Evolutionary conservation across 2,113 vertebrate species (phyloP).

Genomic region (Cnemophilus loriae): DNA sequence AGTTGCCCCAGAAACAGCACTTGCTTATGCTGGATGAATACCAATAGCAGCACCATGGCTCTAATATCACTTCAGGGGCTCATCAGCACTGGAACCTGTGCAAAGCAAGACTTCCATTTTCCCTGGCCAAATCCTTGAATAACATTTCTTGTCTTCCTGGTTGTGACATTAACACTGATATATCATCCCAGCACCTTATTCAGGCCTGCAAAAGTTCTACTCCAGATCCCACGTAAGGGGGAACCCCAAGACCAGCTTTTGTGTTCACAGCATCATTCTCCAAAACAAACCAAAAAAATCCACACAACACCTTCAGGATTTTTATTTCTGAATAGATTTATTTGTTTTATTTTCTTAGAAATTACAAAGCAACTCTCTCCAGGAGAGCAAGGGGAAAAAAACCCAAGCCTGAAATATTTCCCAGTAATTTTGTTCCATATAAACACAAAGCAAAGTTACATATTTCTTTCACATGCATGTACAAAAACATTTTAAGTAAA

Average conservation of each 20-base stretch:
- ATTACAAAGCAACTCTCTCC: slow-evolving; percentile 25
- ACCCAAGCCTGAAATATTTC: background rate
- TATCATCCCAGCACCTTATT: background rate
- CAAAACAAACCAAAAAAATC: background rate
- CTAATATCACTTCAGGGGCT: background rate
- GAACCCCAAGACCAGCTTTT: background rate
- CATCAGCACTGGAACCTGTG: background rate
- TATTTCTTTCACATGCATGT: background rate
- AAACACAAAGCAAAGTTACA: background rate
- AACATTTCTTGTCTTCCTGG: background rate
- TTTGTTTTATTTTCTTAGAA: background rate
- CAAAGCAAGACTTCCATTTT: background rate
- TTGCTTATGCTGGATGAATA: background rate
- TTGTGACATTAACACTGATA: background rate
- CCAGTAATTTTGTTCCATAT: background rate
- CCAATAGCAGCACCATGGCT: background rate
- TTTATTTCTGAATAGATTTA: background rate
- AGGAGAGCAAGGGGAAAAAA: background rate
- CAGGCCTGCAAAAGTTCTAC: background rate
- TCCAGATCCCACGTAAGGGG: background rate
- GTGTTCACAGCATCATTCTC: background rate
- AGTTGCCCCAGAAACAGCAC: background rate
- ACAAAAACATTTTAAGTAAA: slow-evolving; percentile 1
- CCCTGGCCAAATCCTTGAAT: background rate
- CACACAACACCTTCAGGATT: background rate